A percentile compares a stretch with the other conserved stretches of the same genome.
phyloP scores from a whole-genome alignment of 2,113 vertebrate species.

The Ahaetulla prasina region DNA sequence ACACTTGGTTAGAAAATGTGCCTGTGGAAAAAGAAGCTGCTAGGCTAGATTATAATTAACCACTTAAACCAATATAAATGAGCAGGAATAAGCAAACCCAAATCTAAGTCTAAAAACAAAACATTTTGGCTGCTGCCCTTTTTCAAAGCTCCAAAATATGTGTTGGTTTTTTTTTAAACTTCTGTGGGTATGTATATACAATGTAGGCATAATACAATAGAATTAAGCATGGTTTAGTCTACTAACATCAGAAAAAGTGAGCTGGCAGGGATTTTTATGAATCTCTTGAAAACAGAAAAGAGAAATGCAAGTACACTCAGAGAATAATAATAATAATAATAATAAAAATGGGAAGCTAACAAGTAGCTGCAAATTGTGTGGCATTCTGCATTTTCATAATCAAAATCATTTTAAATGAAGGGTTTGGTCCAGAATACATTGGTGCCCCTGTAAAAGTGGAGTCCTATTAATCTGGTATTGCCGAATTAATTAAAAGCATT shows the following conservation, averaged over 20 bases:
- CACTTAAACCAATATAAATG: neutral
- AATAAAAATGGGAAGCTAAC: neutral
- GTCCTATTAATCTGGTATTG: neutral
- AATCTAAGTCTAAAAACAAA: neutral
- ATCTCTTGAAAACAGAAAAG: neutral
- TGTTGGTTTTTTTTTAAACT: neutral
- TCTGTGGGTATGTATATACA: neutral
- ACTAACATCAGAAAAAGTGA: neutral
- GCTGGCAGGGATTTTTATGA: neutral
- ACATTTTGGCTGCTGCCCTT: neutral
- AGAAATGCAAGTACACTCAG: neutral
- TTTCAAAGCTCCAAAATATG: neutral
- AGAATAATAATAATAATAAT: too few species aligned
- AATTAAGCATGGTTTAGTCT: neutral
- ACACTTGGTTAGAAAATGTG: neutral
- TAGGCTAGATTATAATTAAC: neutral
- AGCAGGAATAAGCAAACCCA: neutral
- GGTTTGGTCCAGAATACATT: constrained; percentile 16
- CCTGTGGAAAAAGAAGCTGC: neutral
- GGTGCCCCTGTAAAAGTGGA: neutral
- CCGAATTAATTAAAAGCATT: neutral
- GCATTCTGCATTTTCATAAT: neutral
- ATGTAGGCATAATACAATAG: neutral
- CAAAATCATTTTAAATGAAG: neutral
- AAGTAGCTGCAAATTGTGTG: neutral